Conservation (phyloP, 2,888 invertebrate species). For the Callosobruchus maculatus region DNA sequence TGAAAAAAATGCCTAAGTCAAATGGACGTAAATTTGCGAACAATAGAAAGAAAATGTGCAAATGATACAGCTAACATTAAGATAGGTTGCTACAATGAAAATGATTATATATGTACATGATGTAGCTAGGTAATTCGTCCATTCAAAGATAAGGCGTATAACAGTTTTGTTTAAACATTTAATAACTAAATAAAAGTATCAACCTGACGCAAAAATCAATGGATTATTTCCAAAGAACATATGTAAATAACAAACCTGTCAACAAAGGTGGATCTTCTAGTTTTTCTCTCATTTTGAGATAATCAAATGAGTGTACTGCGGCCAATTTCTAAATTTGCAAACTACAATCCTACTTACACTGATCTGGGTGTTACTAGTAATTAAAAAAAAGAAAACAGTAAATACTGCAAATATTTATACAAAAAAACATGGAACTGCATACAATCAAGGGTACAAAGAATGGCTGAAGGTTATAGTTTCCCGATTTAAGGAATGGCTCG, state of each 20-base stretch:
- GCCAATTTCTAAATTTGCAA: not conserved
- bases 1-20: constrained; percentile 47
- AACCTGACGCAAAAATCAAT: constrained; percentile 26
- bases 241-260: constrained; percentile 27
- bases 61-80: constrained; percentile 37
- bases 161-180: not conserved
- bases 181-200: constrained; percentile 36
- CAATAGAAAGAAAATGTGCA: constrained; percentile 28
- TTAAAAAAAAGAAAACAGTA: not conserved
- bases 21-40: constrained; percentile 45
- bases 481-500: not conserved
- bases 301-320: not conserved
- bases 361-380: not conserved
- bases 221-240: constrained; percentile 22
- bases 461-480: not conserved
- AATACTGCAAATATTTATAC: not conserved
- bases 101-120: constrained; percentile 46
- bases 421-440: not conserved
- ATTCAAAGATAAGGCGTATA: constrained; percentile 31
- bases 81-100: constrained; percentile 43
- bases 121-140: constrained; percentile 47
- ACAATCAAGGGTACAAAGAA: not conserved
- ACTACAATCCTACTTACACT: not conserved
- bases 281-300: not conserved
- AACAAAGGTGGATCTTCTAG: constrained; percentile 15